A percentile compares a stretch with the other conserved stretches of the same genome.
These are phyloP conservation scores for Tetragnatha versicolor DNA, from an alignment of 1,140 invertebrate genomes.

Conservation along the genomic window DNA sequence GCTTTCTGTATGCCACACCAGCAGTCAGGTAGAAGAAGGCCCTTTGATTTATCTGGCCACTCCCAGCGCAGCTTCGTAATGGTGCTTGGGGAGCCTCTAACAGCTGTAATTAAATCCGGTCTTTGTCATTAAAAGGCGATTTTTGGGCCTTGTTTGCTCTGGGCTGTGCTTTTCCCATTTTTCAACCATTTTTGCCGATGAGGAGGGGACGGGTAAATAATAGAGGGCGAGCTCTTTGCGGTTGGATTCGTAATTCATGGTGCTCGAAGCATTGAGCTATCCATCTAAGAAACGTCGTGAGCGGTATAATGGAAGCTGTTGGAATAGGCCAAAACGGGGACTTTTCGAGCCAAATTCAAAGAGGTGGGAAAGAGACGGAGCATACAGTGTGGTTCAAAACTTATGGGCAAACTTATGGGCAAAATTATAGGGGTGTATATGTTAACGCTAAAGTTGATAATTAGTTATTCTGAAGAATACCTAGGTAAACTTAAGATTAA, in stretches of 20 bases:
- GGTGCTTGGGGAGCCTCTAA: neutral
- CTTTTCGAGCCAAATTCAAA: too few relatives aligned
- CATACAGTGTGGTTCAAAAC: too few relatives aligned
- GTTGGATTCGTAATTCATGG: neutral
- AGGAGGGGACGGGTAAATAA: neutral
- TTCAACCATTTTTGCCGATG: conserved; percentile 14
- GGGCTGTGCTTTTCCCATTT: conserved; percentile 14
- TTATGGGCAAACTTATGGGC: too few relatives aligned
- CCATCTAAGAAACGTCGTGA: too few relatives aligned
- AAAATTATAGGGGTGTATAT: too few relatives aligned
- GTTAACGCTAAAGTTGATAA: too few relatives aligned
- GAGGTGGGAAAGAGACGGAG: too few relatives aligned
- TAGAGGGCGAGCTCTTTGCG: neutral
- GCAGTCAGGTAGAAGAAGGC: neutral
- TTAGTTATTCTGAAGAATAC: too few relatives aligned
- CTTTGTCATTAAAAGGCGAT: conserved; percentile 9
- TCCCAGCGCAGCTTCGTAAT: neutral
- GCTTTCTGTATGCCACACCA: neutral
- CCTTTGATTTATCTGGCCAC: conserved; percentile 24
- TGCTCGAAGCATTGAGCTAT: too few relatives aligned
- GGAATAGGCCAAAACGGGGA: too few relatives aligned
- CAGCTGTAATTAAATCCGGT: conserved; percentile 22
- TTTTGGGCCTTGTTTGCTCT: conserved; percentile 27
- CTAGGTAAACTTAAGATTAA: too few relatives aligned
- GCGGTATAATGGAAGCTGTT: too few relatives aligned